Evolutionary conservation across 35 echinoderm and acorn worm species (phyloP), one percentile per base, ranked within the genome.

Genomic region (Ophioderma brevispina): DNA sequence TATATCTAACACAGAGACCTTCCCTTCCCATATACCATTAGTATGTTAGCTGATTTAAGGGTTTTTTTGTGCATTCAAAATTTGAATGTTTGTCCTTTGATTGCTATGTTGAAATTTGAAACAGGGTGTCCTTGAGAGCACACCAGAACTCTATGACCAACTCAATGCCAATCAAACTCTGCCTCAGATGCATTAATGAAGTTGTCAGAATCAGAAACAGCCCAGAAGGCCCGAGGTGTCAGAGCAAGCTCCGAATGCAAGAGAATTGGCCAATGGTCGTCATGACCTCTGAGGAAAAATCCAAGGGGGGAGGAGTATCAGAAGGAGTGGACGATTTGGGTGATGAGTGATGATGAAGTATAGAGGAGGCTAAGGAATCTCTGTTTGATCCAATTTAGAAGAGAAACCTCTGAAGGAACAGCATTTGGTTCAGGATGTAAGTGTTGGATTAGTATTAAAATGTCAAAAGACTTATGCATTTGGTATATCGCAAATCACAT

Each of bases 311-410:
- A 90, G 38, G 75, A 89, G 34, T 94, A 98, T 75, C 63, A 94
- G n/a, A 82, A 75, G 23, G 80, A 84, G 46, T 94, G 23, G 38
- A 85, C 25, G 81, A 94, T 13, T 75, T 98, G 11, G 76, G 50
- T 8, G 80, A 88, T 10, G 76, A n/a, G n/a, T n/a, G n/a, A n/a
- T n/a, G n/a, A n/a, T n/a, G n/a, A n/a, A n/a, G 38, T 55, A 50
- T 98, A 3, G 81, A 80, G 15, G 85, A 88, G 77, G 87, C 89
- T 32, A 94, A 94, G 87, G 80, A 63, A 32, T 81, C 37, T 18
- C 43, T 98, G 76, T 76, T 98, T 82, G 90, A 89, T 36, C 96
- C 96, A 89, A 94, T 21, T 35, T 92, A 84, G 89, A 92, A 28
- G 77, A 85, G 40, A 98, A 86, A 76, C 88, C 89, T 11, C 90